Conservation (phyloP, 1,140 invertebrate genomes). For the Anoplolepis gracilipes region DNA sequence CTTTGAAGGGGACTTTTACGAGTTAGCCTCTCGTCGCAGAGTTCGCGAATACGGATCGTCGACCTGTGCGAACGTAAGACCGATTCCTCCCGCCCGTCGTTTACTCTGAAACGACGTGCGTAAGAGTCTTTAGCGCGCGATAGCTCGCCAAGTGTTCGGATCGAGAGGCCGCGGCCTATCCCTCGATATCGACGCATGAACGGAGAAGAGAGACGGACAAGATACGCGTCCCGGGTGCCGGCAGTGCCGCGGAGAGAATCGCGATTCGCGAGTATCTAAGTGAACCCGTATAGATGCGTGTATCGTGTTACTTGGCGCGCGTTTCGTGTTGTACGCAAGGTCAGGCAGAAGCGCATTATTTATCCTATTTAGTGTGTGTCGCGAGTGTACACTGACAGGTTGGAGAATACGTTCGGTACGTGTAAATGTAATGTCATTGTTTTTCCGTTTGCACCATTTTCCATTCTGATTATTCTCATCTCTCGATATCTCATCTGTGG, state of each 20-base stretch:
- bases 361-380: no score
- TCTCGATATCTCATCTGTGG: background rate
- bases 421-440: background rate
- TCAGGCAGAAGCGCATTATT: conserved; percentile 22
- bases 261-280: conserved; percentile 9
- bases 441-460: background rate
- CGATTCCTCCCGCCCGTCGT: background rate
- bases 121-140: background rate
- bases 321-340: conserved; percentile 2
- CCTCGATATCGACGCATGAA: background rate
- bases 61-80: no score
- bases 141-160: background rate
- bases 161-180: background rate
- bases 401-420: no score
- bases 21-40: background rate
- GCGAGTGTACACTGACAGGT: no score
- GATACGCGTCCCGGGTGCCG: background rate
- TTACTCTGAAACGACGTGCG: background rate
- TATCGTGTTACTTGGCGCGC: background rate
- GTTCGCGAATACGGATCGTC: background rate
- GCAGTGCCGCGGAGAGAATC: background rate
- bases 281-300: background rate
- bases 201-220: background rate
- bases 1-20: background rate
- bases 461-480: conserved; percentile 4